Conservation (phyloP, 2,888 invertebrate genomes). For the Agonum fuliginosum region DNA sequence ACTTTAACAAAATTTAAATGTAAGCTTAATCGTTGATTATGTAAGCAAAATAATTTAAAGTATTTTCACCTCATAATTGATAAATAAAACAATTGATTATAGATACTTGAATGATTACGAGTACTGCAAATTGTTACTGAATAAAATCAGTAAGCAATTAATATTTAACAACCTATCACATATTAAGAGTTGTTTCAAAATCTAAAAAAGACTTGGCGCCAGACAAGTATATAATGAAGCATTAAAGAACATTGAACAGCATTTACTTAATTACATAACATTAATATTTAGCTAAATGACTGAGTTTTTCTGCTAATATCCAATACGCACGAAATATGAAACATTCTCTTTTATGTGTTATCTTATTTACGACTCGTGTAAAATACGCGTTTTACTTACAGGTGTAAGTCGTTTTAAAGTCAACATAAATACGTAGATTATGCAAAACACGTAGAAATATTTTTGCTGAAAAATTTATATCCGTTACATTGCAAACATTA, state of each 20-base stretch:
- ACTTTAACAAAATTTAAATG: no score
- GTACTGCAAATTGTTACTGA: no score
- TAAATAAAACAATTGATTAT: no score
- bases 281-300: not conserved
- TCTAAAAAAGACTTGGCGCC: constrained; percentile 2
- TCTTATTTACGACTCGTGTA: constrained; percentile 23
- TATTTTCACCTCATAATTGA: no score
- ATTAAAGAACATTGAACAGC: not conserved
- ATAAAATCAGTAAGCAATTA: no score
- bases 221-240: not conserved
- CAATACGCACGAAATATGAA: constrained; percentile 2
- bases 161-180: no score
- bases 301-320: not conserved
- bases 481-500: constrained; percentile 10
- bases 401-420: constrained; percentile 31
- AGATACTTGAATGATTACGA: no score
- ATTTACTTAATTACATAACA: constrained; percentile 9
- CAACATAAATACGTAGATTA: constrained; percentile 10
- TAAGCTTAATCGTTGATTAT: no score
- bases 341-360: constrained; percentile 22
- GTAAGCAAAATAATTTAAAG: no score
- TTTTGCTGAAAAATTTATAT: constrained; percentile 31
- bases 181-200: no score
- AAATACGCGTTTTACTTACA: constrained; percentile 29
- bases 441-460: constrained; percentile 17